Conservation (phyloP, 2,797 vertebrate species). For the Kryptopterus vitreolus region DNA sequence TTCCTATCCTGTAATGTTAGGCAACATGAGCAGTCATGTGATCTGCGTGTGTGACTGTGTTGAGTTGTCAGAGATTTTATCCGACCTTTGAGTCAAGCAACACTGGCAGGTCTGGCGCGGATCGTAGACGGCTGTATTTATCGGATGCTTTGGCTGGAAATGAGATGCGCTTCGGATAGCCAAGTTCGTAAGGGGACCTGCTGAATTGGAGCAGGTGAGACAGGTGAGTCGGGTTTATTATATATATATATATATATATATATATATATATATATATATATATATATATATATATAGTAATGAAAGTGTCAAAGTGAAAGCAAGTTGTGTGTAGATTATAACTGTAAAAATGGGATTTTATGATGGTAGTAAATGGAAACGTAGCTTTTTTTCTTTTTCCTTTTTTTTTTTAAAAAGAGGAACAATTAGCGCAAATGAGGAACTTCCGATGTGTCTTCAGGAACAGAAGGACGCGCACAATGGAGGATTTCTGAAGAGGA, state of each 20-base stretch:
- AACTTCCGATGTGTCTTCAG: not conserved
- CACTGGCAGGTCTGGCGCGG: not conserved
- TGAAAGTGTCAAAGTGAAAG: not conserved
- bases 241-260: too few relatives aligned
- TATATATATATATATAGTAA: too few relatives aligned
- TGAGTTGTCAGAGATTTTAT: slow-evolving; percentile 30
- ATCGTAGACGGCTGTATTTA: not conserved
- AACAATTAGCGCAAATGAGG: not conserved
- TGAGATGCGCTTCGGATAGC: not conserved
- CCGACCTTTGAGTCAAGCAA: slow-evolving; percentile 67
- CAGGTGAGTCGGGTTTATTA: not conserved
- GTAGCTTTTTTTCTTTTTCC: too few relatives aligned
- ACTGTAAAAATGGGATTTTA: not conserved
- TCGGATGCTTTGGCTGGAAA: not conserved
- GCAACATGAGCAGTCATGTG: slow-evolving; percentile 63
- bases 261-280: too few relatives aligned
- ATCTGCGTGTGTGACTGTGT: slow-evolving; percentile 19
- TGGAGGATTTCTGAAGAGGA: not conserved
- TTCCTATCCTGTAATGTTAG: not conserved
- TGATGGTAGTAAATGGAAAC: not conserved
- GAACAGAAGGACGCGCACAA: not conserved
- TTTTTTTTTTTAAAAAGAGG: not conserved
- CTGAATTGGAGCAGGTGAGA: not conserved
- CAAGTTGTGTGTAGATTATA: not conserved
- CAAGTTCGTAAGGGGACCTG: not conserved